A percentile compares a stretch with the other conserved stretches of the same genome.
phyloP scores from a whole-genome alignment of 2,797 vertebrate genomes.

The Xenopus petersii region DNA sequence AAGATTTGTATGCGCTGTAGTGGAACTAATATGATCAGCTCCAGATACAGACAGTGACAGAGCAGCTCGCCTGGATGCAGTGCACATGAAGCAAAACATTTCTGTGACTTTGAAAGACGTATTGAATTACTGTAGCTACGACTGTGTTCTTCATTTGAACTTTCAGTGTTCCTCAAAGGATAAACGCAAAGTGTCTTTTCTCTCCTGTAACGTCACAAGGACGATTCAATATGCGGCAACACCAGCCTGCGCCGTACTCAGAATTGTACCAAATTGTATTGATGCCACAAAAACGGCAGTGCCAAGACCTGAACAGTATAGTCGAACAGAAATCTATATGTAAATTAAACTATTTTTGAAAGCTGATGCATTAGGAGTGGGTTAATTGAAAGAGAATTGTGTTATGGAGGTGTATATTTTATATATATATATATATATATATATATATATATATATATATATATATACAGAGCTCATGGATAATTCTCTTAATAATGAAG shows the following conservation, averaged over 20 bases:
- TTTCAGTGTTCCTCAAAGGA: slow-evolving; percentile 25
- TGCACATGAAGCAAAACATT: slow-evolving; percentile 2
- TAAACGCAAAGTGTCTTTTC: neutral
- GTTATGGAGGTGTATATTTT: too few relatives aligned
- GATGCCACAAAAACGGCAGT: slow-evolving; percentile 3
- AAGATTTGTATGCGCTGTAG: slow-evolving; percentile 3
- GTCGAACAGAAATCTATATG: neutral
- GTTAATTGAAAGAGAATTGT: too few relatives aligned
- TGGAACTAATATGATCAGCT: slow-evolving; percentile 23
- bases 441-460: too few relatives aligned
- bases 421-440: too few relatives aligned
- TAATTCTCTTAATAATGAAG: too few relatives aligned
- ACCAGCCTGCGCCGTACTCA: neutral
- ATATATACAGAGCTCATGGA: too few relatives aligned
- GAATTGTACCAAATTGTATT: slow-evolving; percentile 22
- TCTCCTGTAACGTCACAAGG: slow-evolving; percentile 2
- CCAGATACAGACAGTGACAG: slow-evolving; percentile 9
- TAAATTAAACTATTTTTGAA: too few relatives aligned
- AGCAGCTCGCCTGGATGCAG: neutral
- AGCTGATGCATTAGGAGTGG: too few relatives aligned
- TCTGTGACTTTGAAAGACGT: slow-evolving; percentile 14
- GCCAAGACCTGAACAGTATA: slow-evolving; percentile 24
- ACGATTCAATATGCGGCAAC: too few relatives aligned
- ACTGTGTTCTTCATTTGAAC: neutral
- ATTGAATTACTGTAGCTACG: neutral